Evolutionary conservation across 2,797 vertebrate genomes (phyloP).

Genomic region (Phataginus tricuspis): DNA sequence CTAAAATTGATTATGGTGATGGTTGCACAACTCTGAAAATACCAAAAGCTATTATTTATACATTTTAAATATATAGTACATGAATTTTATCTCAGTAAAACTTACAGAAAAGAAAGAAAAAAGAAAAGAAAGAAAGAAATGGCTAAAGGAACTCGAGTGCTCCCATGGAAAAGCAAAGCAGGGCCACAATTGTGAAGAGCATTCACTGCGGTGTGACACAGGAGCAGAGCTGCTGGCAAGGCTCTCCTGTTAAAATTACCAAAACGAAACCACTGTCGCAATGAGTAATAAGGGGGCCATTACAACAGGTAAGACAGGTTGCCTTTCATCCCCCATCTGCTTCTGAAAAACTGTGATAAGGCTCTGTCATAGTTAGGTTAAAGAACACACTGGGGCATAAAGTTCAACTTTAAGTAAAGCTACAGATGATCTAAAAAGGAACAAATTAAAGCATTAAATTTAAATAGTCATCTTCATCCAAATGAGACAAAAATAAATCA

Average conservation of each 20-base stretch:
- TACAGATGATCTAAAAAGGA: neutral
- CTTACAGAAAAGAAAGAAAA: neutral
- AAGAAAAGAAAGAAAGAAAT: neutral
- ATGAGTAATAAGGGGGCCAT: neutral
- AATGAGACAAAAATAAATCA: neutral
- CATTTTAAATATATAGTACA: neutral
- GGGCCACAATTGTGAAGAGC: neutral
- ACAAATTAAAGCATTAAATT: neutral
- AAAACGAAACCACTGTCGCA: too few relatives aligned
- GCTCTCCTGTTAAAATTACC: neutral
- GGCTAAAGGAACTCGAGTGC: neutral
- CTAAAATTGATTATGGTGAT: neutral
- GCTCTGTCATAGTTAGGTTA: neutral
- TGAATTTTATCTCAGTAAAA: neutral
- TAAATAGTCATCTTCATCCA: slow-evolving; percentile 2
- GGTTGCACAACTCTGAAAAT: neutral
- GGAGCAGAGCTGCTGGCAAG: neutral
- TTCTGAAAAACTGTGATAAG: neutral
- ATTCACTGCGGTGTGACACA: accelerated
- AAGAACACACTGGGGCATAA: neutral
- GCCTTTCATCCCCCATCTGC: neutral
- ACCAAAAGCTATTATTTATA: neutral
- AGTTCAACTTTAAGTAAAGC: neutral
- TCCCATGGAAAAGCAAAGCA: neutral
- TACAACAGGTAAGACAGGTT: neutral